Percentiles rank a stretch among this genome's conserved stretches.
phyloP scores from a whole-genome alignment of 2,113 vertebrate species.

The Lagopus muta region DNA sequence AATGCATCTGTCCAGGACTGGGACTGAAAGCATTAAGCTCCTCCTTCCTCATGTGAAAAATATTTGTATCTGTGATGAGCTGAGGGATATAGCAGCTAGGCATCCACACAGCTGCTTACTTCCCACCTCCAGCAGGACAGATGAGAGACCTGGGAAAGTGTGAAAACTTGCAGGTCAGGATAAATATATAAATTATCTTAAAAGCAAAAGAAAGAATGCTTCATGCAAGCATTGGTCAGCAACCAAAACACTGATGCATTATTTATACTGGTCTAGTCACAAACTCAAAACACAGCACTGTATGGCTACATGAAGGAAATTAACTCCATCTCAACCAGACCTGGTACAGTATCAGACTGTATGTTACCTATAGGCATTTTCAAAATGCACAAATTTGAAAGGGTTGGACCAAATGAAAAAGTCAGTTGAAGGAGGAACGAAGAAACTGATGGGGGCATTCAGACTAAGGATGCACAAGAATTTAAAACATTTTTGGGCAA shows the following conservation, averaged over 20 bases:
- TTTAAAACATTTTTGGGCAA: not conserved
- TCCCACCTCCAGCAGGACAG: not conserved
- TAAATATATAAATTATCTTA: not conserved
- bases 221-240: not conserved
- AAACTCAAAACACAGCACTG: not conserved
- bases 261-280: not conserved
- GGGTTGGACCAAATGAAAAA: not conserved
- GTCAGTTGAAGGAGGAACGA: not conserved
- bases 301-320: not conserved
- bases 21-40: not conserved
- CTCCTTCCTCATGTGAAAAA: not conserved
- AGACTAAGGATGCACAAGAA: not conserved
- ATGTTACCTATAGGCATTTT: not conserved
- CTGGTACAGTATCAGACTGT: not conserved
- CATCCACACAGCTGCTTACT: not conserved
- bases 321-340: not conserved
- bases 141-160: accelerated
- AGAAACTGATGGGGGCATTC: not conserved
- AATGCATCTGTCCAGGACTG: not conserved
- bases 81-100: not conserved
- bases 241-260: not conserved
- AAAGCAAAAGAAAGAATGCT: not conserved
- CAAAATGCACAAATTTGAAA: not conserved
- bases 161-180: not conserved
- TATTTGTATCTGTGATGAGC: not conserved